A percentile compares a stretch with the other conserved stretches of the same genome.
phyloP scores from a whole-genome alignment of 2,888 invertebrate species.

The Apodemia hepburni region DNA sequence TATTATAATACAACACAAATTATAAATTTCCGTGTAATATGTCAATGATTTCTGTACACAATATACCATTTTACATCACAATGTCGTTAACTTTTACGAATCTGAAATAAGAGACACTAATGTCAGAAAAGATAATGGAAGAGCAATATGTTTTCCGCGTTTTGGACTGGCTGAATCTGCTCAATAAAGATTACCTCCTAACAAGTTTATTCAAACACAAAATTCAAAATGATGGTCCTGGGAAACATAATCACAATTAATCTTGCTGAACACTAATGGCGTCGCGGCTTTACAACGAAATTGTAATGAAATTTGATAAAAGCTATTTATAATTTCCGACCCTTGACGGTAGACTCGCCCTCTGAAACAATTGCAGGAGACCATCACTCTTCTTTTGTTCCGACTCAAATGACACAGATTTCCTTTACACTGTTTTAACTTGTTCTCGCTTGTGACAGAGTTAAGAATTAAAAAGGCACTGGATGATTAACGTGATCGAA shows the following conservation, averaged over 20 bases:
- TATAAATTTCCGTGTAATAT: too few relatives aligned
- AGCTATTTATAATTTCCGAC: constrained; percentile 14
- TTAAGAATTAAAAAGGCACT: too few relatives aligned
- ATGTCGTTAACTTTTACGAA: too few relatives aligned
- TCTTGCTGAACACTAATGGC: constrained; percentile 12
- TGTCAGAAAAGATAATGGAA: too few relatives aligned
- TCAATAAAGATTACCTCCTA: not conserved
- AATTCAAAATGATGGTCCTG: not conserved
- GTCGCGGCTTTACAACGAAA: not conserved
- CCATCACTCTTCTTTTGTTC: constrained; percentile 14
- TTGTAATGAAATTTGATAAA: constrained; percentile 14
- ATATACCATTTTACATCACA: too few relatives aligned
- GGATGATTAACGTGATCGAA: too few relatives aligned
- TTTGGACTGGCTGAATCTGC: too few relatives aligned
- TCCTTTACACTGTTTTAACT: constrained; percentile 8
- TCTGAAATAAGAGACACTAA: too few relatives aligned
- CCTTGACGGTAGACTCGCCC: not conserved
- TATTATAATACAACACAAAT: too few relatives aligned
- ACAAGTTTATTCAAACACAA: not conserved
- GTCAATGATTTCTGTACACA: too few relatives aligned
- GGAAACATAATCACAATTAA: constrained; percentile 5
- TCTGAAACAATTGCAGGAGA: constrained; percentile 7
- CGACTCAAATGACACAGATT: constrained; percentile 5
- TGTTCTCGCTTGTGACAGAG: not conserved
- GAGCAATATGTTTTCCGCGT: too few relatives aligned